Base-by-base conservation (phyloP, 35 echinoderm and acorn worm genomes). In the Ptychodera flava region DNA sequence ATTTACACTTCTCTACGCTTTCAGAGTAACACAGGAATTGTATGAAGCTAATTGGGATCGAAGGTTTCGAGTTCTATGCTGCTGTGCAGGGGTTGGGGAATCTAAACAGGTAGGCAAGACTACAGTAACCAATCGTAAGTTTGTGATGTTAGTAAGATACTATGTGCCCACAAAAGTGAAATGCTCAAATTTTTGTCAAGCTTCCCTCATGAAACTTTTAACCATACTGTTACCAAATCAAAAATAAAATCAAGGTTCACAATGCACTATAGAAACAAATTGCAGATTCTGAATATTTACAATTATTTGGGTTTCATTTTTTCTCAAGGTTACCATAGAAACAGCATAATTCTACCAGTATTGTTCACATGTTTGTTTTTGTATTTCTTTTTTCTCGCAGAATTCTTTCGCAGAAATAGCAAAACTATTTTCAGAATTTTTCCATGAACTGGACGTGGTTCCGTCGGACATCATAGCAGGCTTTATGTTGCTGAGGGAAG, bases 391-490 rank as follows among this genome's bases (percentile, higher is more conserved):
- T 38, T 32, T 80, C 35, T 16, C 28, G 0, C 84, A 99, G 96
- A 99, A 91, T 92, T 92, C 96, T 10, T 99, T 99, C 36, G 86
- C 96, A 83, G 90, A 99, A 82, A 90, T 99, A 77, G 96, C 92
- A 31, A 85, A 86, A 1, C 88, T 99, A 0, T 90, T 99, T 52
- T 99, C 96, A 0, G 88, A 94, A 81, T 99, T 94, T 92, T 99
- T 99, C 77, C 96, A 88, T 31, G 93, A 99, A 78, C 81, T 99
- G 14, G 96, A 99, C 86, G 89, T 99, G 16, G 96, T 99, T 33
- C 93, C 96, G 16, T 92, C 96, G 0, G 96, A 99, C 82, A 92
- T 99, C 78, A 36, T 94, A 16, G 96, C 96, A 0, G 96, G 96
- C 0, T 85, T 99, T 33, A 94, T 99, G 90, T 88, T 99, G 0